These are phyloP conservation scores for Nomada flava DNA, from an alignment of 2,888 invertebrate genomes.

Conservation along the genomic window DNA sequence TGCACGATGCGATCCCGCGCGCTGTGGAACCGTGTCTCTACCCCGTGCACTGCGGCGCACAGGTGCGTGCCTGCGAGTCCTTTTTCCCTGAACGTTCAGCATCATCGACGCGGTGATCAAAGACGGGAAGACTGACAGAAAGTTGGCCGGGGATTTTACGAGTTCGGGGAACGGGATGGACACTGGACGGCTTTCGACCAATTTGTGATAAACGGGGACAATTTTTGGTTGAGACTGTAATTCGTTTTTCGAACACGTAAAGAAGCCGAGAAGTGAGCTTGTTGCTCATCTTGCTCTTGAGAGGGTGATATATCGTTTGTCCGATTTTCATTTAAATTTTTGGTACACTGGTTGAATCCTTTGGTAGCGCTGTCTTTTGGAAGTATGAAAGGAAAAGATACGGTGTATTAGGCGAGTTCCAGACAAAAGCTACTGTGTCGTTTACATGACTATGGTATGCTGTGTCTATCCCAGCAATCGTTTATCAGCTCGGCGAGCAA, in stretches of 20 bases:
- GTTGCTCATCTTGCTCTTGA: not conserved
- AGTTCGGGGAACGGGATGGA: conserved; percentile 64
- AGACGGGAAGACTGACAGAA: conserved; percentile 20
- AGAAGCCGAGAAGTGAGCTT: no score
- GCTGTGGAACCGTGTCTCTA: conserved; percentile 25
- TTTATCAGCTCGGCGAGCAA: conserved; percentile 23
- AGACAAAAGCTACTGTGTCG: conserved; percentile 40
- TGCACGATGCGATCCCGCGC: conserved; percentile 25
- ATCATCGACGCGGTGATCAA: conserved; percentile 35
- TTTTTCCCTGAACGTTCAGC: conserved; percentile 45
- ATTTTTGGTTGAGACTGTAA: not conserved
- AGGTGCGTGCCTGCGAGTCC: conserved; percentile 72
- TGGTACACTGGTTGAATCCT: not conserved
- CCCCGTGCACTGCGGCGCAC: conserved; percentile 60
- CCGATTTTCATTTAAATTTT: not conserved
- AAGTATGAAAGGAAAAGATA: not conserved
- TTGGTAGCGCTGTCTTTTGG: not conserved
- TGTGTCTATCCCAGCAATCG: not conserved
- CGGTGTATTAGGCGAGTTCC: conserved; percentile 25
- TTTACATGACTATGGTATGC: conserved; percentile 20
- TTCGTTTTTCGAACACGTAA: conserved; percentile 8
- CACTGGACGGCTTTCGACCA: conserved; percentile 11
- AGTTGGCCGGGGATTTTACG: conserved; percentile 51
- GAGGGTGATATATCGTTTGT: not conserved
- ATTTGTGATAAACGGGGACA: conserved; percentile 23